phyloP scores from a whole-genome alignment of 2,888 invertebrate species.

The Ormyrus thymus region DNA sequence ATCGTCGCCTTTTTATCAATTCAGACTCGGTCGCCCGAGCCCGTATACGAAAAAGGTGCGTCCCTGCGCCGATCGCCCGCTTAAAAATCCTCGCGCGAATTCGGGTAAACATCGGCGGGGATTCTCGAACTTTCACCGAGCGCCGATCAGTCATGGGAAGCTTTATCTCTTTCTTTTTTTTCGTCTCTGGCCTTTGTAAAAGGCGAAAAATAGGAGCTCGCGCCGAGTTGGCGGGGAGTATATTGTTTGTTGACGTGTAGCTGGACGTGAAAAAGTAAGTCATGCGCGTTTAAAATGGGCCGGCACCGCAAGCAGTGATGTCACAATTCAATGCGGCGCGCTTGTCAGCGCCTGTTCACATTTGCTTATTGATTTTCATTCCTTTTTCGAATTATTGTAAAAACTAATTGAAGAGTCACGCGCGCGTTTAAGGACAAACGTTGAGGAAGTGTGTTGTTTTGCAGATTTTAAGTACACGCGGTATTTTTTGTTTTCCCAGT shows the following conservation, averaged over 20 bases:
- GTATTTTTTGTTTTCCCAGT: no score
- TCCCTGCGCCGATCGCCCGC: not conserved
- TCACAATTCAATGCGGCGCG: slow-evolving; percentile 32
- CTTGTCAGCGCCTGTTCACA: not conserved
- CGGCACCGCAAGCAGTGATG: slow-evolving; percentile 28
- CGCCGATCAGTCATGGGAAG: not conserved
- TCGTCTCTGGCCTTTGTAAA: no score
- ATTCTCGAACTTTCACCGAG: slow-evolving; percentile 46
- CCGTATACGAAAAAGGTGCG: slow-evolving; percentile 28
- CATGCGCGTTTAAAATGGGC: slow-evolving; percentile 8
- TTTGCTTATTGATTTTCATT: no score
- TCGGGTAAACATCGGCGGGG: not conserved
- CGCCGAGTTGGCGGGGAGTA: no score
- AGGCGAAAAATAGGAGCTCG: slow-evolving; percentile 28
- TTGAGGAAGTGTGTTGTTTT: no score
- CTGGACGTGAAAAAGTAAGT: slow-evolving; percentile 17
- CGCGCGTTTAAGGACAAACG: no score
- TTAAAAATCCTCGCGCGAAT: slow-evolving; percentile 45
- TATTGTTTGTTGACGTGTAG: not conserved
- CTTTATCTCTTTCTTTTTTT: slow-evolving; percentile 1
- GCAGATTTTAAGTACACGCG: no score
- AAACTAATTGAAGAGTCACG: no score
- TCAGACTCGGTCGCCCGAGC: slow-evolving; percentile 8
- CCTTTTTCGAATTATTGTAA: no score
- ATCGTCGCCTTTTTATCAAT: slow-evolving; percentile 43